Evolutionary conservation across 2,797 vertebrate species (phyloP), one percentile per base, ranked within the genome.

Genomic region (Intellagama lesueurii): DNA sequence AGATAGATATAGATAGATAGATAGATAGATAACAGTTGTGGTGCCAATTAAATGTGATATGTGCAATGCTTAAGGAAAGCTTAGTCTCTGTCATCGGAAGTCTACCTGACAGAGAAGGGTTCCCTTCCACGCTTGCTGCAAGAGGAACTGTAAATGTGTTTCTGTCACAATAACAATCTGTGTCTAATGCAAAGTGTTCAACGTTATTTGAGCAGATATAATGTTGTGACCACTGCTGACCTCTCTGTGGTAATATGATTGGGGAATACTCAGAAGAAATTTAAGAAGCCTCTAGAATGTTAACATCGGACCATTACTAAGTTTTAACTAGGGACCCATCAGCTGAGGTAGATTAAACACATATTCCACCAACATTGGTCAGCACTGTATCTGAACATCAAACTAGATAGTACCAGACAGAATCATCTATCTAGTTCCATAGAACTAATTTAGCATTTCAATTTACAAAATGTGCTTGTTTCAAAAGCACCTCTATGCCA

Each of bases 361-460:
- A 9, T 17, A 60, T 81, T 76, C 40, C 78, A 79, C 1, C 8
- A n/a, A 52, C 86, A 86, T 75, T 22, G 1, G 64, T 90, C 64
- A 83, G 83, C 85, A 66, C 40, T 40, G 44, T 81, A 91, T 16
- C 83, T 44, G 26, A 60, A 44, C 52, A 66, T 26, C 82, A 89
- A 91, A 86, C 14, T 4, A 28, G 0, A 2, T 17, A 83, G 56
- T 24, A 12, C 17, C 78, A 90, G 66, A 72, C 32, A 85, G 14
- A 80, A 47, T 80, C 76, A 85, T 69, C 32, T 87, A 26, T 19
- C 64, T 52, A 86, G 17, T 32, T 28, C 56, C 81, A 0, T 0
- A 11, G 75, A 88, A n/a, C 47, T 90, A 75, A 72, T 75, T 60
- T 2, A 86, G 76, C 19, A 68, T 73, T 89, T 89, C 66, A 81